Conservation (phyloP, 2,888 invertebrate genomes). For the Noctua fimbriata region DNA sequence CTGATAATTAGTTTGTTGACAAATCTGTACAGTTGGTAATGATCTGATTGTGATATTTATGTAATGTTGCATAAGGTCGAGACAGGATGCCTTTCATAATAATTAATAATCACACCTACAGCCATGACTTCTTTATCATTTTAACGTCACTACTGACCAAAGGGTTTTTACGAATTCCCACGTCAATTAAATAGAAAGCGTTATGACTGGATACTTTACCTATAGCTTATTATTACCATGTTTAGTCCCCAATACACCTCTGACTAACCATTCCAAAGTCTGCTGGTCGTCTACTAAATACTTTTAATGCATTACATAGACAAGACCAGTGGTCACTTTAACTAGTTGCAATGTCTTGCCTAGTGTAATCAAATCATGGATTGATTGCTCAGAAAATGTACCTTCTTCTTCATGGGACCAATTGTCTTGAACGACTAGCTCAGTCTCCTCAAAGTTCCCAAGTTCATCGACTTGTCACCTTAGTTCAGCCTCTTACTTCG, state of each 20-base stretch:
- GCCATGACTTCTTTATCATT: not conserved
- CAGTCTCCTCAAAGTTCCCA: not conserved
- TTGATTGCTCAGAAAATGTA: not conserved
- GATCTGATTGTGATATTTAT: slow-evolving; percentile 24
- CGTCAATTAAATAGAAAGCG: slow-evolving; percentile 31
- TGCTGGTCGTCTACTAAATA: not conserved
- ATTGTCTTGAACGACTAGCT: not conserved
- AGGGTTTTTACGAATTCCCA: slow-evolving; percentile 41
- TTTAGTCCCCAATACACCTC: slow-evolving; percentile 2
- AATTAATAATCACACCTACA: not conserved
- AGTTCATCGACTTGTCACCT: slow-evolving; percentile 29
- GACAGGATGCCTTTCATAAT: slow-evolving; percentile 5
- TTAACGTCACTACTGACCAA: slow-evolving; percentile 13
- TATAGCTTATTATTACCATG: not conserved
- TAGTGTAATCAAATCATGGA: not conserved
- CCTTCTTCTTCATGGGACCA: not conserved
- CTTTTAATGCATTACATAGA: not conserved
- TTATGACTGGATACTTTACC: not conserved
- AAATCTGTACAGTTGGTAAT: slow-evolving; percentile 22
- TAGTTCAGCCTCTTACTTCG: slow-evolving; percentile 11
- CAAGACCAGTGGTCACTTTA: not conserved
- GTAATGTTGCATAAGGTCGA: slow-evolving; percentile 9
- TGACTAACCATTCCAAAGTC: not conserved
- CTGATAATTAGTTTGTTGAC: slow-evolving; percentile 53
- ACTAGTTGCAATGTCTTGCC: not conserved